Evolutionary conservation across 2,113 vertebrate genomes (phyloP).

Genomic region (Paradoxurus hermaphroditus): DNA sequence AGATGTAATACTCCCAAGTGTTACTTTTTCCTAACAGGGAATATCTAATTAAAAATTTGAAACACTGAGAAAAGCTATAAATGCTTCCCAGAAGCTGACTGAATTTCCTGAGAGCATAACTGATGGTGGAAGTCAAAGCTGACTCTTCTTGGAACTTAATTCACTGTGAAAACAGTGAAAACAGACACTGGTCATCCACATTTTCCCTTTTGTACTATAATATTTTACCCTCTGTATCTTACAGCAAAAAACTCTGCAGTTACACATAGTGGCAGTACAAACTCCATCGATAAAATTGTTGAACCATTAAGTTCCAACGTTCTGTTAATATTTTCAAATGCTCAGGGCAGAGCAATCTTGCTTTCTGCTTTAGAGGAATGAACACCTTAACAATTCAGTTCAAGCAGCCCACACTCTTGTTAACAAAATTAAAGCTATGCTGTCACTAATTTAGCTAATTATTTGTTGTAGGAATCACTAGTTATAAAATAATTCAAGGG

Average conservation of each 20-base stretch:
- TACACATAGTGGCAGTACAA: background rate
- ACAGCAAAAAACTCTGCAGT: background rate
- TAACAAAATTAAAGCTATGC: conserved; percentile 13
- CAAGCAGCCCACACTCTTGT: background rate
- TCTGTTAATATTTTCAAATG: background rate
- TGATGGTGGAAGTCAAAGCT: background rate
- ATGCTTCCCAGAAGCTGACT: conserved; percentile 44
- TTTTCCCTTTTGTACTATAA: conserved; percentile 7
- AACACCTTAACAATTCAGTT: background rate
- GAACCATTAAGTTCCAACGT: background rate
- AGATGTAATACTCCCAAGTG: conserved; percentile 32
- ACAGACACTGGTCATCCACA: background rate
- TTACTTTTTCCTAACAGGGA: conserved; percentile 24
- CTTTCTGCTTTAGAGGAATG: background rate
- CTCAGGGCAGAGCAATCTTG: background rate
- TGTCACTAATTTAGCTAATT: background rate
- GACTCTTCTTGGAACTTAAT: background rate
- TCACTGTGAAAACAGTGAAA: background rate
- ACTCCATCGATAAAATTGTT: background rate
- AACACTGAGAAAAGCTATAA: background rate
- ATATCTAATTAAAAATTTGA: background rate
- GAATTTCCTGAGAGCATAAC: background rate
- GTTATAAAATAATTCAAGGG: background rate
- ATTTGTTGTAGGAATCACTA: background rate
- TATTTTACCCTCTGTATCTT: background rate